Evolutionary conservation across 1,140 invertebrate species (phyloP).

Genomic region (Zaprionus nigranus): DNA sequence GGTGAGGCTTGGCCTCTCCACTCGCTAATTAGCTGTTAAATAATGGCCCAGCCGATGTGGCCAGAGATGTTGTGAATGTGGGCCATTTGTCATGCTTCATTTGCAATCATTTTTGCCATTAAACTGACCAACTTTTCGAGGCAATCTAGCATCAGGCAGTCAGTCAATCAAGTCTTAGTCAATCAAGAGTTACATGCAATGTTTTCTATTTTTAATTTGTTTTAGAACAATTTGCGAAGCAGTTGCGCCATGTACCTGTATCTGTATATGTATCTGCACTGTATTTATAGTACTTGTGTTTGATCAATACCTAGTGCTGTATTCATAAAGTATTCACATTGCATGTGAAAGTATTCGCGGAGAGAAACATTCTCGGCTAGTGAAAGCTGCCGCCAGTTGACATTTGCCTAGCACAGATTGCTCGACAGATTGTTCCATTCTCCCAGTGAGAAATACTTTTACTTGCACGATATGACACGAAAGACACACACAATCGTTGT

Average conservation of each 20-base stretch:
- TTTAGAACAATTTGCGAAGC: conserved; percentile 44
- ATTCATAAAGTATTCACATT: conserved; percentile 49
- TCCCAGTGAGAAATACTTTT: conserved; percentile 7
- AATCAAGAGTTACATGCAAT: conserved; percentile 62
- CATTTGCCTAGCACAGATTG: conserved; percentile 51
- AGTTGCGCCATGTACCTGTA: conserved; percentile 32
- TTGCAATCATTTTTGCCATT: conserved; percentile 69
- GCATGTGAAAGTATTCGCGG: conserved; percentile 71
- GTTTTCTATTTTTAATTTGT: conserved; percentile 18
- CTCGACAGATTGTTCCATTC: conserved; percentile 1
- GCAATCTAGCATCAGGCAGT: conserved; percentile 31
- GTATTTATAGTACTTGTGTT: conserved; percentile 56
- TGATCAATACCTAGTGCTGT: conserved; percentile 61
- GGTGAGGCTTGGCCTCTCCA: conserved; percentile 9
- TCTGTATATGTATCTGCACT: conserved; percentile 9
- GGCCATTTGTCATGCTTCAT: conserved; percentile 78
- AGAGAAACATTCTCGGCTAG: conserved; percentile 69
- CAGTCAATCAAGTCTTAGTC: conserved; percentile 45
- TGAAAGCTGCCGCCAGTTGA: conserved; percentile 62
- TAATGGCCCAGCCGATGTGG: conserved; percentile 54
- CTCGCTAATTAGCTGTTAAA: conserved; percentile 75
- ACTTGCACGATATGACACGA: conserved; percentile 1
- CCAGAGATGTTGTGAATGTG: conserved; percentile 61
- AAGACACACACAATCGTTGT: conserved; percentile 44
- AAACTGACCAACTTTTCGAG: conserved; percentile 69